These are phyloP conservation scores for Oscheius onirici DNA, from an alignment of 2,888 invertebrate genomes.

Conservation along the genomic window DNA sequence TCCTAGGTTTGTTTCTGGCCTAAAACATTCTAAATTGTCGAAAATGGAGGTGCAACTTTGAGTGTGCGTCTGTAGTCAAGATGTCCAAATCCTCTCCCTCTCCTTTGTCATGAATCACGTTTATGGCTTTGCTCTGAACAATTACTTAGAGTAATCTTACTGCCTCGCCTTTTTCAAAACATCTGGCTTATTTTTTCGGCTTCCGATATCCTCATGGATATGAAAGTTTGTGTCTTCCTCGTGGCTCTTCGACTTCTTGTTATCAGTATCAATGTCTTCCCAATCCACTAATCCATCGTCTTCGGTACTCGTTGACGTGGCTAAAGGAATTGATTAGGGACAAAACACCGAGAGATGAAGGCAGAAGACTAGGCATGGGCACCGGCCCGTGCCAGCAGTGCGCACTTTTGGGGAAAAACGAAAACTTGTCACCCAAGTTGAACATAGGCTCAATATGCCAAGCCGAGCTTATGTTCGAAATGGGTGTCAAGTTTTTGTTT, in stretches of 20 bases:
- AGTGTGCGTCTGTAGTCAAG: constrained; percentile 4
- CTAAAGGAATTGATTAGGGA: not conserved
- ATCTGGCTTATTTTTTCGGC: not conserved
- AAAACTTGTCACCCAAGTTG: not conserved
- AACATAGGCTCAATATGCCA: not conserved
- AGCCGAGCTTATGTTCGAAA: constrained; percentile 12
- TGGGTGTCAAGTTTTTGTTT: no score
- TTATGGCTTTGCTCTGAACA: not conserved
- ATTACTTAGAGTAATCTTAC: not conserved
- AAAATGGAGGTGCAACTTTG: not conserved
- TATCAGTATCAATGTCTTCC: not conserved
- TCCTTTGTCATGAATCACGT: not conserved
- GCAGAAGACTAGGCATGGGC: no score
- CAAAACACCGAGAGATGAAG: no score
- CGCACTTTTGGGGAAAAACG: not conserved
- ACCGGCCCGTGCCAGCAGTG: not conserved
- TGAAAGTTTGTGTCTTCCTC: constrained; percentile 3
- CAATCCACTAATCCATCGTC: constrained; percentile 1
- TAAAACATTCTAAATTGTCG: not conserved
- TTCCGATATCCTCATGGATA: constrained; percentile 11
- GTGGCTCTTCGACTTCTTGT: not conserved
- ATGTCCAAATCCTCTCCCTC: constrained; percentile 2
- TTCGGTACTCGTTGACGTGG: not conserved
- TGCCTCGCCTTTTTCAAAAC: not conserved
- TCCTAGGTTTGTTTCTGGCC: no score